These are phyloP conservation scores for Piprites chloris DNA, from an alignment of 2,113 vertebrate genomes.

Conservation along the genomic window DNA sequence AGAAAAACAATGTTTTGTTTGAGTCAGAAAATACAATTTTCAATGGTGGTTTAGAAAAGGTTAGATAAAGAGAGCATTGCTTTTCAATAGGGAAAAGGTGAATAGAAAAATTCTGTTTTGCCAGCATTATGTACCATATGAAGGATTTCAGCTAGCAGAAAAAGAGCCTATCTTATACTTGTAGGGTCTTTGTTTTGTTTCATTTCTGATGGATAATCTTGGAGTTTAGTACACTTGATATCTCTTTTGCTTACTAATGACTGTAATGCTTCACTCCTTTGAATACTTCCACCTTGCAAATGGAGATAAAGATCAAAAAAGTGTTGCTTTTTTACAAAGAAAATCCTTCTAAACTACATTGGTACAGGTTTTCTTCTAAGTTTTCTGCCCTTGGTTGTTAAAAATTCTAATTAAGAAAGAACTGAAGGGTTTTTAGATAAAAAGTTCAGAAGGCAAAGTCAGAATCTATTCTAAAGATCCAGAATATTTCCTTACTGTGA, in stretches of 20 bases:
- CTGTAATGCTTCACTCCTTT: constrained; percentile 11
- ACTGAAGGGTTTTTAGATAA: not conserved
- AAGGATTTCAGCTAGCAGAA: constrained; percentile 25
- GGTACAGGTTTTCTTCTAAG: not conserved
- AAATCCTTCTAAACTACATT: not conserved
- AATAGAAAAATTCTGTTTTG: constrained; percentile 65
- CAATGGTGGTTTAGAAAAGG: constrained; percentile 78
- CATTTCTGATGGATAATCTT: constrained; percentile 52
- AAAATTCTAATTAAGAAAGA: not conserved
- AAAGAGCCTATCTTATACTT: not conserved
- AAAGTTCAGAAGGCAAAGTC: not conserved
- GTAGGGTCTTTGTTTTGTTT: constrained; percentile 45
- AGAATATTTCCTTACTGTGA: not conserved
- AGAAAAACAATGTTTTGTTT: constrained; percentile 88
- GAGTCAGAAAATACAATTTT: constrained; percentile 72
- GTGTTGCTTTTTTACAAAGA: not conserved
- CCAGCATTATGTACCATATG: constrained; percentile 22
- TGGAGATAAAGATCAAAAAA: constrained; percentile 40
- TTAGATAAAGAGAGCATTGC: constrained; percentile 41
- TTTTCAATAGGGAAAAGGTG: constrained; percentile 59
- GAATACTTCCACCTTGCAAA: constrained; percentile 43
- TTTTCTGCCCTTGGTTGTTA: not conserved
- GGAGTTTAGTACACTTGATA: constrained; percentile 22
- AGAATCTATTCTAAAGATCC: not conserved
- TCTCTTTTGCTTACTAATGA: constrained; percentile 44